Evolutionary conservation across 1,140 invertebrate species (phyloP).

Genomic region (Oppia nitens): DNA sequence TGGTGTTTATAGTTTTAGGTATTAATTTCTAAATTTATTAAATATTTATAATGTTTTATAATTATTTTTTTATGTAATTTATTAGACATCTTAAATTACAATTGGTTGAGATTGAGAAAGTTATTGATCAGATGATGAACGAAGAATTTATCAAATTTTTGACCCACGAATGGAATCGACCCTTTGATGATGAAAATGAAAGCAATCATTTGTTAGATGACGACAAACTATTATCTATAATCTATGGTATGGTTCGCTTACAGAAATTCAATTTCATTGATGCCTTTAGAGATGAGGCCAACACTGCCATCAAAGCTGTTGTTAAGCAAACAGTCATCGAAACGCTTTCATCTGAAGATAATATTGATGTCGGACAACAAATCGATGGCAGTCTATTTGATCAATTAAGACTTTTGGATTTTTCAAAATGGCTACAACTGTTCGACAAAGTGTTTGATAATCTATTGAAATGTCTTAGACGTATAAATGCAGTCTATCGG

Average conservation of each 20-base stretch:
- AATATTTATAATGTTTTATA: neutral
- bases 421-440: constrained; percentile 59
- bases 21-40: neutral
- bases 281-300: constrained; percentile 69
- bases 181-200: constrained; percentile 33
- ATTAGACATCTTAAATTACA: constrained; percentile 78
- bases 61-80: constrained; percentile 13
- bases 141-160: constrained; percentile 86
- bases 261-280: constrained; percentile 75
- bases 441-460: constrained; percentile 53
- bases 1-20: constrained; percentile 76
- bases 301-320: constrained; percentile 66
- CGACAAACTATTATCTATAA: constrained; percentile 69
- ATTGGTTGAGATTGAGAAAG: constrained; percentile 83
- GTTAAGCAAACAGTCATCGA: constrained; percentile 51
- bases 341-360: constrained; percentile 30
- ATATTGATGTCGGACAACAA: constrained; percentile 43
- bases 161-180: constrained; percentile 75
- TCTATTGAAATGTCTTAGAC: constrained; percentile 41
- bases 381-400: constrained; percentile 52
- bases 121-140: constrained; percentile 91
- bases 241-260: constrained; percentile 68
- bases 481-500: constrained; percentile 40
- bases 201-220: constrained; percentile 24
- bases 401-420: constrained; percentile 42